A percentile compares a stretch with the other conserved stretches of the same genome.
These are phyloP conservation scores for Umimayanthus chanpuru DNA, from an alignment of 92 coral and sea anemone species.

Conservation along the genomic window DNA sequence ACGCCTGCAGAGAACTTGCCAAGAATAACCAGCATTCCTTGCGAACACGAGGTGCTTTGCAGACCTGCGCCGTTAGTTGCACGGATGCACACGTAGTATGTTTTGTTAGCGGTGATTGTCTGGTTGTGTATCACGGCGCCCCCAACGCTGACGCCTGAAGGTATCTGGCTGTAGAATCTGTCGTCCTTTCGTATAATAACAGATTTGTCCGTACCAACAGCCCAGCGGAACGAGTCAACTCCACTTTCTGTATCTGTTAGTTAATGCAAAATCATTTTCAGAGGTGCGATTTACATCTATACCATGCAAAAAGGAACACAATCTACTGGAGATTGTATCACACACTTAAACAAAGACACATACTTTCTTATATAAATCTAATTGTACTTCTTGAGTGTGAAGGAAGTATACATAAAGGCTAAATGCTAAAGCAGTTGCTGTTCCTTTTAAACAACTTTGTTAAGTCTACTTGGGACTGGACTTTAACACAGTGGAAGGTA, in stretches of 20 bases:
- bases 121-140: constrained; percentile 79
- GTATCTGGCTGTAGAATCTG: constrained; percentile 60
- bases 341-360: neutral
- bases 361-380: too few relatives aligned
- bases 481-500: too few relatives aligned
- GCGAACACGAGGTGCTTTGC: constrained; percentile 81
- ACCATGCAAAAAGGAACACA: neutral
- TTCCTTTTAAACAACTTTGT: too few relatives aligned
- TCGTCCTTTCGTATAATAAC: constrained; percentile 45
- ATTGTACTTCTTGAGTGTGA: too few relatives aligned
- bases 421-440: too few relatives aligned
- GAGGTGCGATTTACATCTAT: neutral
- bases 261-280: neutral
- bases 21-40: constrained; percentile 68
- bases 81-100: constrained; percentile 86
- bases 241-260: constrained; percentile 81
- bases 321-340: neutral
- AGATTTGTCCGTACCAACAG: constrained; percentile 70
- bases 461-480: too few relatives aligned
- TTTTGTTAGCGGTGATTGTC: constrained; percentile 76
- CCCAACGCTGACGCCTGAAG: constrained; percentile 74
- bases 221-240: constrained; percentile 76
- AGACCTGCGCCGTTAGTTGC: constrained; percentile 96
- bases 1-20: constrained; percentile 89
- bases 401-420: neutral